Evolutionary conservation across 2,797 vertebrate species (phyloP).

Genomic region (Melanogrammus aeglefinus): DNA sequence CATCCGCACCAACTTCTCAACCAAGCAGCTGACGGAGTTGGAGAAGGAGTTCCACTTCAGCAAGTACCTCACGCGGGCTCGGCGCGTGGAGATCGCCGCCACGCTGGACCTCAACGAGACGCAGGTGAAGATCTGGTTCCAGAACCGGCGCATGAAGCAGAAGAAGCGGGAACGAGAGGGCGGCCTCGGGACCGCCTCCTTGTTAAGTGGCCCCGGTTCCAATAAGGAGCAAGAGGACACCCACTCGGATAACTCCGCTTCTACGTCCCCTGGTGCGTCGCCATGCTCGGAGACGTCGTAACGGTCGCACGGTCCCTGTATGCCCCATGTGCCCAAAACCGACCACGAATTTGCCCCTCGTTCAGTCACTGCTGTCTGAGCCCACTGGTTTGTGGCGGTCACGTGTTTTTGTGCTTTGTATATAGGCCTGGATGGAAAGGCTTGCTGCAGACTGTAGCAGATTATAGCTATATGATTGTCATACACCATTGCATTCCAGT

Average conservation of each 20-base stretch:
- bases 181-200: constrained; percentile 73
- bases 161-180: constrained; percentile 93
- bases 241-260: constrained; percentile 76
- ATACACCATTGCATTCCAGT: background rate
- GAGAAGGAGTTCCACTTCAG: constrained; percentile 99
- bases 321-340: background rate
- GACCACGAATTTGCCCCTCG: background rate
- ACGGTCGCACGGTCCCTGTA: constrained; percentile 15
- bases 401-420: background rate
- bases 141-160: constrained; percentile 97
- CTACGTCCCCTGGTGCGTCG: constrained; percentile 85
- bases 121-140: constrained; percentile 98
- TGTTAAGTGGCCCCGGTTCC: constrained; percentile 50
- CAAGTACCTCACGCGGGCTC: constrained; percentile 92
- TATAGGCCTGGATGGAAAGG: background rate
- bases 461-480: background rate
- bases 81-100: constrained; percentile 92
- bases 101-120: constrained; percentile 82
- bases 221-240: constrained; percentile 79
- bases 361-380: background rate
- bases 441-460: background rate
- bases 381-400: background rate
- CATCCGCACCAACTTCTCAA: constrained; percentile 95
- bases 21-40: constrained; percentile 93
- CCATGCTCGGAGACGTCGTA: constrained; percentile 83